phyloP scores from a whole-genome alignment of 2,113 vertebrate genomes.

The Aldabrachelys gigantea region DNA sequence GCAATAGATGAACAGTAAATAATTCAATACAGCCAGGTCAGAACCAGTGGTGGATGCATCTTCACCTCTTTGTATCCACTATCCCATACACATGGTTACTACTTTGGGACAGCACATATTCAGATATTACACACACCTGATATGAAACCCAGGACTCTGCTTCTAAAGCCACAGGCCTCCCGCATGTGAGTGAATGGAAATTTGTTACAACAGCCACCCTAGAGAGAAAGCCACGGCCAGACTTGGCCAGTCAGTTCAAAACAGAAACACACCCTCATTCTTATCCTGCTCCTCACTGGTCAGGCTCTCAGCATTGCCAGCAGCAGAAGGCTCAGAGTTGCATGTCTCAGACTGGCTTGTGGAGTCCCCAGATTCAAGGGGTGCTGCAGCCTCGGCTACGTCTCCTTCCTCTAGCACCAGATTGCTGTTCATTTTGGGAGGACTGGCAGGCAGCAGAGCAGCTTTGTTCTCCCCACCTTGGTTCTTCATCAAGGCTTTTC shows the following conservation, averaged over 20 bases:
- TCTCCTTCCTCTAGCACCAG: constrained; percentile 64
- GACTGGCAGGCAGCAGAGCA: constrained; percentile 29
- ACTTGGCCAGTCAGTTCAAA: background rate
- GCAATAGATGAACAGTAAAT: rapidly evolving
- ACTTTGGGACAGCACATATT: background rate
- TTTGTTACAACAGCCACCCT: rapidly evolving
- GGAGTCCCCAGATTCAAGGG: constrained; percentile 34
- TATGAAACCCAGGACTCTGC: background rate
- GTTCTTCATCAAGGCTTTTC: constrained; percentile 76
- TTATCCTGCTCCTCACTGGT: background rate
- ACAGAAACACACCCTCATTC: background rate
- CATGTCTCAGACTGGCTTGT: background rate
- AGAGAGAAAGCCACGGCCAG: background rate
- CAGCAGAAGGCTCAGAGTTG: background rate
- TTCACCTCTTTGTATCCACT: rapidly evolving
- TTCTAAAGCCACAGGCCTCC: background rate
- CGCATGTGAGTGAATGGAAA: rapidly evolving
- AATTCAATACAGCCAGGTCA: rapidly evolving
- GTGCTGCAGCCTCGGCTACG: background rate
- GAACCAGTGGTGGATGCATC: no score
- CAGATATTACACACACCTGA: rapidly evolving
- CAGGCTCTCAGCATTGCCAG: background rate
- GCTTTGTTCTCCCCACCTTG: constrained; percentile 75
- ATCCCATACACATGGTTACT: rapidly evolving
- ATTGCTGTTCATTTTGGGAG: constrained; percentile 32